Conservation (phyloP, 2,797 vertebrate genomes). For the Enteromius argenteus region DNA sequence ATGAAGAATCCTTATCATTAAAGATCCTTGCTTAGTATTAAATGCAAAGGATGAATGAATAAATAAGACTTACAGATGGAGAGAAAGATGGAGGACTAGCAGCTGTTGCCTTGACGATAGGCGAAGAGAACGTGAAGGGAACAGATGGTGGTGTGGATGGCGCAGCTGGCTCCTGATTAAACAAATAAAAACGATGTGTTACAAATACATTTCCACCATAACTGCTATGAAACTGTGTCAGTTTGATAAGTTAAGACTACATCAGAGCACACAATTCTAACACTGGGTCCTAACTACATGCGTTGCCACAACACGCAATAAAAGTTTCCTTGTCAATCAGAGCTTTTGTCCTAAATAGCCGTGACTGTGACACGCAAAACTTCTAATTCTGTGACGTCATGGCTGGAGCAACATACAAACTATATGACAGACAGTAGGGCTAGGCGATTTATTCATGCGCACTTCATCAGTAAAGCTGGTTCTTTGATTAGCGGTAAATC, state of each 20-base stretch:
- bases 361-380: too few relatives aligned
- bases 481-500: too few relatives aligned
- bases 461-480: too few relatives aligned
- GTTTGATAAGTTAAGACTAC: neutral
- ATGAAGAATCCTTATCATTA: conserved; percentile 12
- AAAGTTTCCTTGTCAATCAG: too few relatives aligned
- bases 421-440: too few relatives aligned
- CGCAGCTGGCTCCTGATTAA: conserved; percentile 76
- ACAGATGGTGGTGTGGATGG: conserved; percentile 78
- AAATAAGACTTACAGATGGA: conserved; percentile 82
- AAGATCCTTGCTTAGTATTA: neutral
- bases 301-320: too few relatives aligned
- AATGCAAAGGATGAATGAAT: neutral
- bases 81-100: conserved; percentile 86
- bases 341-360: too few relatives aligned
- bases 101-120: conserved; percentile 94
- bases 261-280: neutral
- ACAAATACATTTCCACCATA: neutral
- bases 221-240: neutral
- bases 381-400: too few relatives aligned
- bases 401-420: too few relatives aligned
- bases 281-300: too few relatives aligned
- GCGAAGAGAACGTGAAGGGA: conserved; percentile 93
- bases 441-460: too few relatives aligned
- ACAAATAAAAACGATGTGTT: neutral